These are phyloP conservation scores for Myiagra hebetior DNA, from an alignment of 2,113 vertebrate species.

Conservation along the genomic window DNA sequence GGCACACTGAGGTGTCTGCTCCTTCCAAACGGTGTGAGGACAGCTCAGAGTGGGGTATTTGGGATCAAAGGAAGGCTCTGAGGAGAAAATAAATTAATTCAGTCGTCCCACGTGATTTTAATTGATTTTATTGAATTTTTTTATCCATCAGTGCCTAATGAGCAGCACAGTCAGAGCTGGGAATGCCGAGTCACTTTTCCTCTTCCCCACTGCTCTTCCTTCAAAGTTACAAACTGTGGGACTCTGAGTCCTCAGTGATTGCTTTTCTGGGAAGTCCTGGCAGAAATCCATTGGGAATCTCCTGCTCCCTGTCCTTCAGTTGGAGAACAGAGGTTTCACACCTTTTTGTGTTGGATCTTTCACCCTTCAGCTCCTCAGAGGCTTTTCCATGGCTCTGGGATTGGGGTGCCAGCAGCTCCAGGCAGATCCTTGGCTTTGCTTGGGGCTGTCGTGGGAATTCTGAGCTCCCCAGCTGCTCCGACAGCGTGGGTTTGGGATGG, in stretches of 20 bases:
- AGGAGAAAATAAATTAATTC: background rate
- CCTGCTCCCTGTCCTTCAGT: background rate
- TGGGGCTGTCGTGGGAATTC: background rate
- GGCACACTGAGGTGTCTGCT: background rate
- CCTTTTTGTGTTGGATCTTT: too few relatives aligned
- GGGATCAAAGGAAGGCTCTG: background rate
- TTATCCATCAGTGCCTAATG: background rate
- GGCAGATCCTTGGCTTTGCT: background rate
- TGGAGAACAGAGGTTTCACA: background rate
- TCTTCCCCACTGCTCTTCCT: rapidly evolving
- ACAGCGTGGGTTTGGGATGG: background rate
- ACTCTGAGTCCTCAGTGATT: too few relatives aligned
- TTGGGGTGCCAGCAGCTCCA: rapidly evolving
- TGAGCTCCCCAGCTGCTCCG: background rate
- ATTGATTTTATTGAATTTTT: background rate
- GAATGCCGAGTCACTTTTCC: background rate
- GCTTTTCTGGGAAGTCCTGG: background rate
- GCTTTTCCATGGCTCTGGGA: background rate
- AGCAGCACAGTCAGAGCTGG: background rate
- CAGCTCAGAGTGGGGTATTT: background rate
- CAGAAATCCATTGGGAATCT: background rate
- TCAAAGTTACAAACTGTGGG: background rate
- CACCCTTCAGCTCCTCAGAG: background rate
- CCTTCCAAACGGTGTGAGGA: background rate
- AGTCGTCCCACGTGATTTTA: background rate